Conservation (phyloP, 2,888 invertebrate genomes). For the Spicauda simplicius region DNA sequence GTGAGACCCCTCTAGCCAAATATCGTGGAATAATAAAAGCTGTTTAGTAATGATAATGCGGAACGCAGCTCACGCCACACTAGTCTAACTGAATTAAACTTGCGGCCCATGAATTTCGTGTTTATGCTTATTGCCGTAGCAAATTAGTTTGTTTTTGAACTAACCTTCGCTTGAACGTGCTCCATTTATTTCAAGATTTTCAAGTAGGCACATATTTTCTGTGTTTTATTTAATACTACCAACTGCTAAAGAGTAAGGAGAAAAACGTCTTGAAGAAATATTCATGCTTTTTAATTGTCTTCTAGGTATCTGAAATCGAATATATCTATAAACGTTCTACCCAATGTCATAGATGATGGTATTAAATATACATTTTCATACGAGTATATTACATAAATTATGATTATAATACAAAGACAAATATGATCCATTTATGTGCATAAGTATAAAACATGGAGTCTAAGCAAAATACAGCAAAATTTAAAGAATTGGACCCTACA, state of each 20-base stretch:
- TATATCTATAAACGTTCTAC: no score
- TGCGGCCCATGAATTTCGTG: conserved; percentile 65
- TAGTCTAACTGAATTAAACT: conserved; percentile 77
- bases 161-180: conserved; percentile 44
- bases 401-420: no score
- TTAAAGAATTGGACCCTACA: no score
- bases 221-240: not conserved
- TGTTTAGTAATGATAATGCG: conserved; percentile 83
- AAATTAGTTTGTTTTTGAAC: conserved; percentile 61
- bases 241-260: not conserved
- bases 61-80: conserved; percentile 69
- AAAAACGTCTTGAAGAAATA: no score
- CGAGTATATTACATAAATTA: no score
- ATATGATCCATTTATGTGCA: no score
- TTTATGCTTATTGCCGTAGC: conserved; percentile 63
- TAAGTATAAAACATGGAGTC: no score
- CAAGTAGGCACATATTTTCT: not conserved
- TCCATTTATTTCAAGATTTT: not conserved
- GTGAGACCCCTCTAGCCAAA: conserved; percentile 82
- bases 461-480: no score
- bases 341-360: no score
- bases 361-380: no score
- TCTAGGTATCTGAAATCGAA: no score
- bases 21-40: conserved; percentile 83
- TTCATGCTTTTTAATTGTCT: no score